A percentile compares a stretch with the other conserved stretches of the same genome.
phyloP scores from a whole-genome alignment of 2,113 vertebrate species.

The Tragelaphus scriptus region DNA sequence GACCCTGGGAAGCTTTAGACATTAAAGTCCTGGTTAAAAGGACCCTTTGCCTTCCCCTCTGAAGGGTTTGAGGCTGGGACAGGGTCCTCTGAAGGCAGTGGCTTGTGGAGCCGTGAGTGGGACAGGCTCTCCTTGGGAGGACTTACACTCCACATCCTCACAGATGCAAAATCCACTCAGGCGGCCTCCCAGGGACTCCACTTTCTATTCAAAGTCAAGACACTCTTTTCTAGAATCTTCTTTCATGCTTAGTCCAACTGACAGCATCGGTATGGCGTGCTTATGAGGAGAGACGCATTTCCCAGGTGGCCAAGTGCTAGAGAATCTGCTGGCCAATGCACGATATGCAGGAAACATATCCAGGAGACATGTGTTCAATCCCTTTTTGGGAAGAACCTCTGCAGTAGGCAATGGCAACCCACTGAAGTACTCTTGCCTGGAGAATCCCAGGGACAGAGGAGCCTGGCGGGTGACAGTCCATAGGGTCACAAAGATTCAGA shows the following conservation, averaged over 20 bases:
- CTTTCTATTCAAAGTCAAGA: background rate
- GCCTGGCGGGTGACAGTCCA: background rate
- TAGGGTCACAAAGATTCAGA: background rate
- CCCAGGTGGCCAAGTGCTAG: background rate
- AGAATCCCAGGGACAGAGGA: background rate
- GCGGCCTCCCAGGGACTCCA: too few relatives aligned
- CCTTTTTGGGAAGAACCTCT: background rate
- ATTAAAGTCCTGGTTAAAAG: background rate
- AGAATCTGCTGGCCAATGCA: background rate
- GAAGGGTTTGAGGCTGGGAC: background rate
- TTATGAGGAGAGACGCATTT: background rate
- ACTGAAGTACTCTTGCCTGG: background rate
- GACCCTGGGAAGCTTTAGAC: background rate
- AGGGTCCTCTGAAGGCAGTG: background rate
- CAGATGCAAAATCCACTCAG: background rate
- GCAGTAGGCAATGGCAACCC: background rate
- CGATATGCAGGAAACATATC: background rate
- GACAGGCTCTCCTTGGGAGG: background rate
- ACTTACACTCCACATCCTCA: background rate
- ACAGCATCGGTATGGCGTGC: accelerated
- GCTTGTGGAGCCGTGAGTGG: background rate
- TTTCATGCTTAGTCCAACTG: background rate
- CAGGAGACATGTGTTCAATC: background rate
- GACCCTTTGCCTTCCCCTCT: background rate
- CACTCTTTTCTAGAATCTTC: background rate